phyloP scores from a whole-genome alignment of 2,888 invertebrate genomes.

The Notocelia uddmanniana region DNA sequence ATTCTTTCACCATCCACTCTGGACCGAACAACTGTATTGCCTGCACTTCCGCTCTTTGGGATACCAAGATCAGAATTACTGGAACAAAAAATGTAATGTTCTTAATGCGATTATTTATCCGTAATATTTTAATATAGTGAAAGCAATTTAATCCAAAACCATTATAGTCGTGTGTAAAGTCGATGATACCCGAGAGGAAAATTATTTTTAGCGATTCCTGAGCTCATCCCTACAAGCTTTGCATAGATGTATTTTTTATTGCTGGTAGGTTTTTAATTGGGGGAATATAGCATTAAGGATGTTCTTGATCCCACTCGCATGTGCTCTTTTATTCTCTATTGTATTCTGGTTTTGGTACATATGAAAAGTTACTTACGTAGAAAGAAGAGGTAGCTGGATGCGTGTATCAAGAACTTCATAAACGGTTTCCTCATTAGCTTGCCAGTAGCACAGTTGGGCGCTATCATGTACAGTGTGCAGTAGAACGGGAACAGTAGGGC shows the following conservation, averaged over 20 bases:
- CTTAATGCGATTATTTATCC: too few relatives aligned
- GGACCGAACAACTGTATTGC: constrained; percentile 90
- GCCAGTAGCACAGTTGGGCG: constrained; percentile 92
- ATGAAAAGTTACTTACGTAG: constrained; percentile 89
- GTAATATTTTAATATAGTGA: too few relatives aligned
- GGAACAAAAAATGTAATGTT: constrained; percentile 45
- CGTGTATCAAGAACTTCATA: constrained; percentile 98
- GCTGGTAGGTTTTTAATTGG: too few relatives aligned
- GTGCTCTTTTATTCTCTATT: background rate
- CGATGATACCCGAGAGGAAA: too few relatives aligned
- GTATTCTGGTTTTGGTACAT: background rate
- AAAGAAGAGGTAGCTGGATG: constrained; percentile 97
- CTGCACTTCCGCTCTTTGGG: constrained; percentile 94
- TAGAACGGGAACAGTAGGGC: constrained; percentile 95
- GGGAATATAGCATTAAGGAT: too few relatives aligned
- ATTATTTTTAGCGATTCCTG: too few relatives aligned
- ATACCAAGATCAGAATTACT: constrained; percentile 97
- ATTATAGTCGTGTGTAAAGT: too few relatives aligned
- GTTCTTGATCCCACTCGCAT: background rate
- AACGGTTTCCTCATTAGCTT: constrained; percentile 96
- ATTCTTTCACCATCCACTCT: constrained; percentile 87
- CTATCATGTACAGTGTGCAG: constrained; percentile 93
- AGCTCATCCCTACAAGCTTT: too few relatives aligned
- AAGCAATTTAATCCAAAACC: too few relatives aligned
- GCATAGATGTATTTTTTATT: too few relatives aligned